These are phyloP conservation scores for Montipora capricornis DNA, from an alignment of 64 coral and sea anemone genomes.

Conservation along the genomic window DNA sequence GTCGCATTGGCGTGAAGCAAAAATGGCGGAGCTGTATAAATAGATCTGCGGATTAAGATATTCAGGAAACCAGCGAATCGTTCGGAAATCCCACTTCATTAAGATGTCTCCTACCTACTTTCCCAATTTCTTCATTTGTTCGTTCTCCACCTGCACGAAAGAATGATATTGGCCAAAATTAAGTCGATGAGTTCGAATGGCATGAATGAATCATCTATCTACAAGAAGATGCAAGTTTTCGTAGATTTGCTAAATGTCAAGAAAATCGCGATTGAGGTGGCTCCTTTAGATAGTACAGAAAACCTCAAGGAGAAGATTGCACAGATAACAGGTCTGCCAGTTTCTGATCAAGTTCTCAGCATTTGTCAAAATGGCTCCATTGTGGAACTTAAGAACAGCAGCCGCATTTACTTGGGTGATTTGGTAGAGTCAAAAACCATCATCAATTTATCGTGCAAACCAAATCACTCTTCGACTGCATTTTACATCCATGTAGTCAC, in stretches of 20 bases:
- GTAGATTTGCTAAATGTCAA: slow-evolving; percentile 22
- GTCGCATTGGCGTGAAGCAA: no score
- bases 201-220: not conserved
- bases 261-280: not conserved
- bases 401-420: not conserved
- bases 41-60: not conserved
- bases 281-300: not conserved
- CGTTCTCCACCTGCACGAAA: not conserved
- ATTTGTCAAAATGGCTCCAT: not conserved
- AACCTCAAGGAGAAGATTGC: slow-evolving; percentile 5
- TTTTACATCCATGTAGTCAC: slow-evolving; percentile 32
- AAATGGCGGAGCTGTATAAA: not conserved
- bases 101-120: not conserved
- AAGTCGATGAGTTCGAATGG: not conserved
- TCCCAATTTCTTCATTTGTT: not conserved
- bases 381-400: not conserved
- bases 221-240: not conserved
- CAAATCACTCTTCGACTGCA: not conserved
- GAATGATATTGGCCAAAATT: not conserved
- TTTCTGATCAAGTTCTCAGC: not conserved
- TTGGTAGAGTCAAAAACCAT: not conserved
- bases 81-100: not conserved
- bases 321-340: not conserved
- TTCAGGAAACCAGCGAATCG: not conserved
- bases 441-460: slow-evolving; percentile 1